Base-by-base conservation (phyloP, 2,113 vertebrate genomes). In the Hypomesus transpacificus region DNA sequence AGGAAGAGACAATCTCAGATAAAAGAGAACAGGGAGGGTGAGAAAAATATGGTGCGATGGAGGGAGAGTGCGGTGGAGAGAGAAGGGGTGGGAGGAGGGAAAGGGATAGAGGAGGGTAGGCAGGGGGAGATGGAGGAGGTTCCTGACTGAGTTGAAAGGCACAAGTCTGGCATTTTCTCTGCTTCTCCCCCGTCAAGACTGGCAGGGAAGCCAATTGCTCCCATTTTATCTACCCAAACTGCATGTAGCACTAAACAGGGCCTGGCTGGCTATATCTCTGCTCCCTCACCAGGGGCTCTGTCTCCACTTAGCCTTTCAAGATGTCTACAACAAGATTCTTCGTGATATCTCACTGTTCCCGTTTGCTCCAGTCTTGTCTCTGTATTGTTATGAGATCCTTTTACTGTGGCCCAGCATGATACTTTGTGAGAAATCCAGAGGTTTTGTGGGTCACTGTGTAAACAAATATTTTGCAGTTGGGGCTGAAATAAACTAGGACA, bases 91-190 rank as follows among this genome's bases (percentile, higher is more conserved):
- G 20, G 22, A 20, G 21, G 26, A 26, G 22, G 31, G 3, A 22
- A 8, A 59, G 57, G 39, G 57, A 59, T 59, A 22, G 59, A 4
- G 59, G 26, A 14, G 9, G 14, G 26, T 1, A 14, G 59, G 2
- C 14, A 1, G 59, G 26, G 22, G 26, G 7, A 61, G 9, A 59
- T 20, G 14, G 57, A 59, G 54, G 13, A 7, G 59, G 59, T 61
- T 61, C 26, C 59, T 61, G 24, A 61, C 59, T 61, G 59, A 61
- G 59, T 61, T 61, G 59, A 28, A 61, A 61, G 59, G 26, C 24
- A 4, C 14, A 26, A 61, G 22, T 14, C 21, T 61, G 59, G 22
- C 22, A 59, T 22, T 61, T 61, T 61, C 14, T 17, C 59, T 26
- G 17, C 26, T 20, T 59, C 22, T 16, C 59, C 24, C 24, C 59